phyloP scores from a whole-genome alignment of 2,113 vertebrate species.

The Petaurus breviceps region DNA sequence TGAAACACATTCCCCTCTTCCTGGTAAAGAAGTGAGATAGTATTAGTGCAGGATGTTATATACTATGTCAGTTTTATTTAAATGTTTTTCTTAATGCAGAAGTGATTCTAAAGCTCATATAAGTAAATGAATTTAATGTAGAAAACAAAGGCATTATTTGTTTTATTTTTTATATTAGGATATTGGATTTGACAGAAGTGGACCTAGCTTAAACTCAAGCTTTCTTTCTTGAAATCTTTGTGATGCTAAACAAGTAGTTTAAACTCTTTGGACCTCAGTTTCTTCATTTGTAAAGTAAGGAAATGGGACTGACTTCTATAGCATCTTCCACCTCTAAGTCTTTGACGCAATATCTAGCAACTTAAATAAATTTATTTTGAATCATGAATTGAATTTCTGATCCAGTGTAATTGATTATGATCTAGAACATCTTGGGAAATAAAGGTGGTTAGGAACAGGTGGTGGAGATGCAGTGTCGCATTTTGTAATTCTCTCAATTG shows the following conservation, averaged over 20 bases:
- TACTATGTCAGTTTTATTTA: background rate
- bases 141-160: background rate
- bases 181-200: background rate
- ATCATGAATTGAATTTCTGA: background rate
- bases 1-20: background rate
- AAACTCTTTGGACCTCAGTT: background rate
- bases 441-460: background rate
- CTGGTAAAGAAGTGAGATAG: background rate
- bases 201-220: background rate
- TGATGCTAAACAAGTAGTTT: background rate
- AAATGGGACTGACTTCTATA: background rate
- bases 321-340: background rate
- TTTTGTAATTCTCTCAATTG: background rate
- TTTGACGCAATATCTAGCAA: background rate
- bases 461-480: background rate
- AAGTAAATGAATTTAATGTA: background rate
- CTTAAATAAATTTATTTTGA: background rate
- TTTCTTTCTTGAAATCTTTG: background rate
- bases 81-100: background rate
- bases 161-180: background rate
- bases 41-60: background rate
- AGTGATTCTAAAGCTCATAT: background rate
- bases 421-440: background rate
- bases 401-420: background rate
- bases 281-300: background rate